phyloP scores from a whole-genome alignment of 1,140 invertebrate genomes.

The Leptopilina clavipes region DNA sequence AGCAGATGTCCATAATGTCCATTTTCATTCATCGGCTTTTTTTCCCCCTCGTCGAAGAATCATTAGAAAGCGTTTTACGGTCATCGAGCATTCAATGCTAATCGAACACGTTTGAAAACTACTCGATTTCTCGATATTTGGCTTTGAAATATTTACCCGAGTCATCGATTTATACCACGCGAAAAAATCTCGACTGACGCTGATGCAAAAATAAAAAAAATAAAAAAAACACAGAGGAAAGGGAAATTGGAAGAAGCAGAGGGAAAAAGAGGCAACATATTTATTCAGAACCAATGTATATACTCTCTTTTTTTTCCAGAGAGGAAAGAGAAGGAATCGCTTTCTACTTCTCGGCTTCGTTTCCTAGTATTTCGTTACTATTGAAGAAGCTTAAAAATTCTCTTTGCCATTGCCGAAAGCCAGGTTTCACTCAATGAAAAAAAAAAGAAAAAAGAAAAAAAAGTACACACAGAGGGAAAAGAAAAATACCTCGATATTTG shows the following conservation, averaged over 20 bases:
- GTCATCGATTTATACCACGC: not conserved
- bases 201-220: conserved; percentile 20
- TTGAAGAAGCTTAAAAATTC: conserved; percentile 24
- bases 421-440: conserved; percentile 5
- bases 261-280: conserved; percentile 33
- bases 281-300: conserved; percentile 3
- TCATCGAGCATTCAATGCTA: conserved; percentile 14
- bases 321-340: not conserved
- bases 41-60: not conserved
- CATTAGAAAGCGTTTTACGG: conserved; percentile 25
- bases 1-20: not conserved
- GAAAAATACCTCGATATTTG: conserved; percentile 9
- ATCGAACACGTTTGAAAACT: conserved; percentile 22
- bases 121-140: conserved; percentile 14
- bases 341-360: conserved; percentile 30
- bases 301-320: not conserved
- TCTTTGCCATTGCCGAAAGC: conserved; percentile 11
- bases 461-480: not conserved
- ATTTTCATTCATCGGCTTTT: not conserved
- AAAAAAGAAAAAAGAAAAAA: not conserved
- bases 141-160: conserved; percentile 27
- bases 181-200: conserved; percentile 4
- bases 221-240: not conserved
- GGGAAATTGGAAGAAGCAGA: conserved; percentile 29
- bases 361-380: not conserved